Evolutionary conservation across 2,888 invertebrate genomes (phyloP), one percentile per base, ranked within the genome.

Genomic region (Mechanitis messenoides): DNA sequence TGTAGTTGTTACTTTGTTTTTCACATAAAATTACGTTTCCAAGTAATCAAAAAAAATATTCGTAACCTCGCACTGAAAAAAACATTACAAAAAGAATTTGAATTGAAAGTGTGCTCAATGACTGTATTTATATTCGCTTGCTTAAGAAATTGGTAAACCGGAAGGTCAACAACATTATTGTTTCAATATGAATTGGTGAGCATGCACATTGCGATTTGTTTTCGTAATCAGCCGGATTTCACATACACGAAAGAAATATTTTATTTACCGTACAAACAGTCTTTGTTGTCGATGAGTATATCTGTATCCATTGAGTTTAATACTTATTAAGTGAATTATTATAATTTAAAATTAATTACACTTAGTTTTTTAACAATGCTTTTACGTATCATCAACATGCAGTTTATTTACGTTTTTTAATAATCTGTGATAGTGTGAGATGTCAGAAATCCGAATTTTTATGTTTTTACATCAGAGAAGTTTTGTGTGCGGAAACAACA

Each of bases 291-390:
- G 66, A 83, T 73, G 55, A 85, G 72, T 68, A 85, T 80, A 71
- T 88, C 86, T 62, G 79, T 77, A 77, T 89, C 88, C 89, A 94
- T 94, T 69, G 69, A 69, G 59, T 62, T 56, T 63, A 53, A 53
- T 47, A 56, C 59, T 60, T 60, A 53, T 47, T 11, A 53, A n/a
- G 20, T 45, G 47, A 58, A 58, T 20, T 58, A 42, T 35, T 42
- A 57, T 20, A 46, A 56, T 55, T 53, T 55, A 53, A 33, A 45
- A 56, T 20, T 56, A 35, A 47, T 35, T 47, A n/a, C 47, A 57
- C 50, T 55, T 56, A 55, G 31, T 20, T 60, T 58, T 58, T 60
- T 50, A 33, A 60, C 45, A 62, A 63, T 59, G 55, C 45, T 62
- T 20, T 56, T 58, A 60, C 63, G 64, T 58, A 64, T 58, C 47